Evolutionary conservation across 2,888 invertebrate genomes (phyloP).

Genomic region (Ichneumoninae sp.): DNA sequence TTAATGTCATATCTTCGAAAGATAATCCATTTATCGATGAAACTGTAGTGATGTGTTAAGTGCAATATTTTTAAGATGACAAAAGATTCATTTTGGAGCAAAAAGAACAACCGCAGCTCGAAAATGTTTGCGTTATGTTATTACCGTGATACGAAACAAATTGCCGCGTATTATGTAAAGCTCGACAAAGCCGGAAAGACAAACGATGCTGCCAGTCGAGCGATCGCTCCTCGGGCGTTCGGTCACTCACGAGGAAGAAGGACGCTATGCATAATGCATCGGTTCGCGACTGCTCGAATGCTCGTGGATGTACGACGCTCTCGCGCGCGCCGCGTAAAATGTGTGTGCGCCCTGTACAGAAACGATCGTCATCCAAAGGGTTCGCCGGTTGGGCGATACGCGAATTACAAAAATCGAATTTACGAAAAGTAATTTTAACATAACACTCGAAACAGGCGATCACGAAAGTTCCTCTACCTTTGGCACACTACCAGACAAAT

Average conservation of each 20-base stretch:
- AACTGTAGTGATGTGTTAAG: too few relatives aligned
- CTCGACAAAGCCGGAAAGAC: conserved; percentile 52
- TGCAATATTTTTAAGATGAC: neutral
- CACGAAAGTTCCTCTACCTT: neutral
- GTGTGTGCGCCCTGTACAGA: neutral
- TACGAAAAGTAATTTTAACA: neutral
- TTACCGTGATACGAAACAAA: conserved; percentile 56
- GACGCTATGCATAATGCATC: conserved; percentile 67
- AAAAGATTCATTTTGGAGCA: neutral
- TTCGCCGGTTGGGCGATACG: neutral
- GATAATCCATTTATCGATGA: too few relatives aligned
- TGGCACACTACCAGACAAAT: too few relatives aligned
- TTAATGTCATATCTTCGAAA: too few relatives aligned
- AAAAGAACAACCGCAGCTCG: neutral
- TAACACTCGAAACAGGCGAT: neutral
- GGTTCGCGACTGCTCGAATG: conserved; percentile 35
- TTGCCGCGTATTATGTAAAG: conserved; percentile 71
- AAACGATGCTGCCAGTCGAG: conserved; percentile 59
- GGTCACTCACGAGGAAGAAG: conserved; percentile 65
- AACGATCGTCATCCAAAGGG: neutral
- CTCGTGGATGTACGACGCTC: conserved; percentile 43
- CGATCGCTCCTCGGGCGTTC: conserved; percentile 42
- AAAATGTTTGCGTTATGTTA: neutral
- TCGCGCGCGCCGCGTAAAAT: conserved; percentile 15
- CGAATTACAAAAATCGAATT: neutral